phyloP scores from a whole-genome alignment of 2,797 vertebrate genomes.

The Choloepus didactylus region DNA sequence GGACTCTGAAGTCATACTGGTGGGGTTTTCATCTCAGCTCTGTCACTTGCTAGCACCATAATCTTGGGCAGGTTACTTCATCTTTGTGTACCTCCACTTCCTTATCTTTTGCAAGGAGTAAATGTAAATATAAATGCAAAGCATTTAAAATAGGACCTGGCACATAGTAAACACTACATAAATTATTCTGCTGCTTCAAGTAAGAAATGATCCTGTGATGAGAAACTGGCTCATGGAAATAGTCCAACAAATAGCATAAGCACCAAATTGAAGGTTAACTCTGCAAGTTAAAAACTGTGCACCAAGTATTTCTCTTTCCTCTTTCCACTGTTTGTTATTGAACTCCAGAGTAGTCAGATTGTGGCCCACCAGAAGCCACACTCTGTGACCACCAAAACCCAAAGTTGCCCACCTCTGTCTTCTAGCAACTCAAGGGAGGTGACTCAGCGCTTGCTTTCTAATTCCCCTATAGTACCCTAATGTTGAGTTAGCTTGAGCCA shows the following conservation, averaged over 20 bases:
- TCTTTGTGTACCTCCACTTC: background rate
- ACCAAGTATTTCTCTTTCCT: slow-evolving; percentile 40
- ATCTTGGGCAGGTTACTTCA: background rate
- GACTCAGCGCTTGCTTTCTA: slow-evolving; percentile 78
- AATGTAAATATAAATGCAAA: background rate
- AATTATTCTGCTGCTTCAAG: background rate
- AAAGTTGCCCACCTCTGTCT: slow-evolving; percentile 75
- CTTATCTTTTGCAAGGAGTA: background rate
- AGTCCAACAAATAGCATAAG: background rate
- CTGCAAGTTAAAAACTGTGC: background rate
- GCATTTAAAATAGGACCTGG: background rate
- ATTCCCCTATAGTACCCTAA: slow-evolving; percentile 41
- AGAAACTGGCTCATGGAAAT: background rate
- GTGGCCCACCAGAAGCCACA: slow-evolving; percentile 78
- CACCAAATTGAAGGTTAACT: background rate
- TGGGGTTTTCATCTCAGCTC: slow-evolving; percentile 7
- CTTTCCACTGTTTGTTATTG: slow-evolving; percentile 45
- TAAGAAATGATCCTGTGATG: slow-evolving; percentile 41
- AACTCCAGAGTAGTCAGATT: slow-evolving; percentile 8
- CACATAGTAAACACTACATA: background rate
- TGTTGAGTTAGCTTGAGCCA: background rate
- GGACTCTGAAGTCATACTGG: background rate
- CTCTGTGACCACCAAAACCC: slow-evolving; percentile 78
- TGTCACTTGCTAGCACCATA: background rate
- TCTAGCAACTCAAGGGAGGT: slow-evolving; percentile 68